Base-by-base conservation (phyloP, 2,113 vertebrate species). In the Alethe castanea region DNA sequence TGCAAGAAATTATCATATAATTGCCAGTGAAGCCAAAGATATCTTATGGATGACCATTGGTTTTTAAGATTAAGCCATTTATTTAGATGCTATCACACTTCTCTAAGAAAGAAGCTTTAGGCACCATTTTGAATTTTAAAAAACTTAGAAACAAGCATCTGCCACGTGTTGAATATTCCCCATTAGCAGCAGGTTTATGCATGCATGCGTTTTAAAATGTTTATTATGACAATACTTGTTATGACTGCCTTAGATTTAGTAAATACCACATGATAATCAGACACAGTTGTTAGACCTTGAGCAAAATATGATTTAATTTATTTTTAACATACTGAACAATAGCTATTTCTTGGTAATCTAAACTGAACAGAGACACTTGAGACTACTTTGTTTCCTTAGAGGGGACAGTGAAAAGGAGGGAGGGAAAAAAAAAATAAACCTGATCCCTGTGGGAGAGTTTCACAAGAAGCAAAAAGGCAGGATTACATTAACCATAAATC, bases 201-300 rank as follows among this genome's bases (percentile, higher is more conserved):
- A 88, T 90, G 52, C 73, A 48, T 88, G 71, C 12, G 5, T 94
- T 90, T 95, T 64, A 52, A 88, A 88, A 94, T 84, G 77, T 91
- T 96, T 94, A 86, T 94, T 96, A 66, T 83, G 86, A 93, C 88
- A 93, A 44, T 89, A 57, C 72, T 88, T 92, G 86, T 91, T 94
- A 94, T 94, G 92, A 92, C 91, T 94, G 93, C 29, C 91, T 84
- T 83, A 93, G 72, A 91, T 93, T 96, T 92, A 81, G 81, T 92
- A 96, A 94, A 97, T 94, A 94, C 94, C 92, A 89, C 91, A 94
- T 94, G 86, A 90, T 97, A 97, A 95, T 96, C 77, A 91, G 80
- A 73, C 44, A 73, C 94, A 97, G 91, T 96, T 96, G 92, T 92
- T 92, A 94, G 94, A 97, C 95, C 95, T 94, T 92, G 56, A 97